phyloP scores from a whole-genome alignment of 2,113 vertebrate species.

The Megaceryle torquata region DNA sequence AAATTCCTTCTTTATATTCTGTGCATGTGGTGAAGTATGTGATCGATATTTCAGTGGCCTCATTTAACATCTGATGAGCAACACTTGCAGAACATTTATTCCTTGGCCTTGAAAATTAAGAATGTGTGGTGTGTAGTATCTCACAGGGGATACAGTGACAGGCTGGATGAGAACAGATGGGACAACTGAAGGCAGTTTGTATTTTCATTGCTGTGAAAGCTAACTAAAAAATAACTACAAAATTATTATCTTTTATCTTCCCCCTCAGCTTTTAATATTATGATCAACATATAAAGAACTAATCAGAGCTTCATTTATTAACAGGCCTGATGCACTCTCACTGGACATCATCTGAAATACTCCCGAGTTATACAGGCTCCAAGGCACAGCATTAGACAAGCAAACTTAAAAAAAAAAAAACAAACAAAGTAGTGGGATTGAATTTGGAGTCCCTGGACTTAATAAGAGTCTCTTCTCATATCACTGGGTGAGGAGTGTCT shows the following conservation, averaged over 20 bases:
- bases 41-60: not conserved
- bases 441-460: not conserved
- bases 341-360: constrained; percentile 9
- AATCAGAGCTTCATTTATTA: constrained; percentile 7
- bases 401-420: not conserved
- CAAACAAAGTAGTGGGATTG: not conserved
- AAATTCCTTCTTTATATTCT: not conserved
- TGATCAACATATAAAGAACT: constrained; percentile 4
- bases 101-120: constrained; percentile 4
- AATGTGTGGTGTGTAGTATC: not conserved
- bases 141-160: not conserved
- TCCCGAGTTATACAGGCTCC: not conserved
- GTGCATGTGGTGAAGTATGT: not conserved
- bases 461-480: not conserved
- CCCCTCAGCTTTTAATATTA: not conserved
- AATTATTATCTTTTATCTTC: not conserved
- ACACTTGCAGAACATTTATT: not conserved
- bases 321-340: not conserved
- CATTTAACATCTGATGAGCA: not conserved
- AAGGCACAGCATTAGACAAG: not conserved
- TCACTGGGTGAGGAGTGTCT: not conserved
- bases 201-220: not conserved
- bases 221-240: not conserved
- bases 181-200: not conserved
- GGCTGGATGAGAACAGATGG: not conserved